phyloP scores from a whole-genome alignment of 2,797 vertebrate genomes.

The Emys orbicularis region DNA sequence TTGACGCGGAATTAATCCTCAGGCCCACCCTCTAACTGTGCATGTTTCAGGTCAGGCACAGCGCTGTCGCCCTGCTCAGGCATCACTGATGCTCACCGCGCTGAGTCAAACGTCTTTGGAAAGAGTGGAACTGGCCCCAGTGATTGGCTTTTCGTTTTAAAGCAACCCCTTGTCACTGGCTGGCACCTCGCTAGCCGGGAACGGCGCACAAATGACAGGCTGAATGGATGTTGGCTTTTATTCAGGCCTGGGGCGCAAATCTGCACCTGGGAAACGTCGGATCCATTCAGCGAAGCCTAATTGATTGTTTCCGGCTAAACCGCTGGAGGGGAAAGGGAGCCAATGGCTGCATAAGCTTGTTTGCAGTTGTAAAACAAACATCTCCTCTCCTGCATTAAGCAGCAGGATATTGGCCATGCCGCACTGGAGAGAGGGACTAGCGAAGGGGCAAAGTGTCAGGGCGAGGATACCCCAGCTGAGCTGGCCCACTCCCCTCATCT shows the following conservation, averaged over 20 bases:
- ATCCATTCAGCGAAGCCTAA: slow-evolving; percentile 39
- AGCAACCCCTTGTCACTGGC: not conserved
- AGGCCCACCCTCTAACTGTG: not conserved
- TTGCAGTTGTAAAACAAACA: not conserved
- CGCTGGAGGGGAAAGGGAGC: not conserved
- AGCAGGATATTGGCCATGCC: not conserved
- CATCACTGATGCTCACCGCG: not conserved
- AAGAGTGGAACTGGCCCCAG: not conserved
- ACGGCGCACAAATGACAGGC: not conserved
- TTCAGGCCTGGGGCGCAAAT: slow-evolving; percentile 37
- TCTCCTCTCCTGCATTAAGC: not conserved
- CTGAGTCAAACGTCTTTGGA: not conserved
- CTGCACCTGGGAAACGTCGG: slow-evolving; percentile 72
- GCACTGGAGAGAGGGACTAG: not conserved
- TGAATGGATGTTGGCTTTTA: slow-evolving; percentile 32
- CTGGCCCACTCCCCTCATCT: not conserved
- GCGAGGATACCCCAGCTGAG: not conserved
- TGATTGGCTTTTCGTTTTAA: not conserved
- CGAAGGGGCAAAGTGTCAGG: not conserved
- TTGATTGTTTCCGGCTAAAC: slow-evolving; percentile 48
- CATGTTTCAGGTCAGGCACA: not conserved
- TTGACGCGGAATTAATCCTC: not conserved
- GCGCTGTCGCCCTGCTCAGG: not conserved
- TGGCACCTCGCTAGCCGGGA: not conserved
- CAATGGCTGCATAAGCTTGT: not conserved